Base-by-base conservation (phyloP, 2,113 vertebrate genomes). In the Mystacornis crossleyi region DNA sequence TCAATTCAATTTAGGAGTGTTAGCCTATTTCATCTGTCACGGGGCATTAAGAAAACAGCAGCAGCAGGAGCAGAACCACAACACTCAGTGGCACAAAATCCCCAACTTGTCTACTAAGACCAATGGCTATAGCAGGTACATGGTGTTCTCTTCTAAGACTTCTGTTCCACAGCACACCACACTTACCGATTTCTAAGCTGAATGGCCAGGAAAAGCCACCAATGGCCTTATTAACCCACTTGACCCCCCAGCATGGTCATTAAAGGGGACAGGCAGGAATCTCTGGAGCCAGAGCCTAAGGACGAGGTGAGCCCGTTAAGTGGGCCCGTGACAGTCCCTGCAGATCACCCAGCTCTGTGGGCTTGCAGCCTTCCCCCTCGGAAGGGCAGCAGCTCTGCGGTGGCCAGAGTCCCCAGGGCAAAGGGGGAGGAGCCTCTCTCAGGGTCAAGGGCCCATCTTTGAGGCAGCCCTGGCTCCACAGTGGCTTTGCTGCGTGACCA, bases 111-210 rank as follows among this genome's bases (percentile, higher is more conserved):
- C 53, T 81, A 3, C 43, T 40, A 21, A 79, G n/a, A 10, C 82
- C 57, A 90, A 71, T 16, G 16, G 4, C 10, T 34, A 14, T 2
- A 26, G 57, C 57, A 73, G 18, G 8, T 20, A 62, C 18, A 47
- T 5, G n/a, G 38, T 0, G 3, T 75, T 70, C 20, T 91, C 16
- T 24, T 40, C 12, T 42, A 38, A 53, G 42, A 47, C 14, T 42
- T 64, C 70, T 83, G 36, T 55, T 86, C 16, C 28, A 60, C 0
- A 0, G 23, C 33, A 60, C 0, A 0, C 17, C 16, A 18, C 8
- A 14, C 29, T 69, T 73, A 34, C 28, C 53, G n/a, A 47, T 89
- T 89, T 77, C n/a, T 43, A 70, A 36, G 18, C 54, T 62, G 38
- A 6, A 66, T 25, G 14, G 9, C 45, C 36, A 86, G 45, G 42